Base-by-base conservation (phyloP, 2,113 vertebrate species). In the Pedetes capensis region DNA sequence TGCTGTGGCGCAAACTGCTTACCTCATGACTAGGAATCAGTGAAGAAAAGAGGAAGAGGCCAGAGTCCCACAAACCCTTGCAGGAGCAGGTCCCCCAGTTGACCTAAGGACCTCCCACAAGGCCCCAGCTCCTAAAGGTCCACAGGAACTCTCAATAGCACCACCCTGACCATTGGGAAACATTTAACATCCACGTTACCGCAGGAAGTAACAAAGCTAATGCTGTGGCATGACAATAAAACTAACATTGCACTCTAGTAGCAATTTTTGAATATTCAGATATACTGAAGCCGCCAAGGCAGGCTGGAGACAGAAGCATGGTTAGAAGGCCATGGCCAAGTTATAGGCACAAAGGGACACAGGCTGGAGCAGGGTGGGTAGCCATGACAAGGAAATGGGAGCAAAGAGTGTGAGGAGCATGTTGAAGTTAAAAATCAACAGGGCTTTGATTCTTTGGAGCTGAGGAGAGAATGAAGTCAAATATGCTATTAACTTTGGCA, bases 391-490 rank as follows among this genome's bases (percentile, higher is more conserved):
- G 37, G 17, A 61, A 49, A 66, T n/a, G 55, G 59, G 22, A 68
- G 23, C 25, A 55, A 47, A 5, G 64, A 74, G 75, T 29, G 22
- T 59, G 61, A 66, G 71, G 17, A 57, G 6, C 39, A 37, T 29
- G 12, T 53, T 37, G 78, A 86, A 75, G 47, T 23, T 59, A 59
- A 89, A 74, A 92, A 78, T 59, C 92, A 92, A 74, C 68, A 69
- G 39, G 51, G 42, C 79, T 93, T 94, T 86, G 93, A 84, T 81
- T 85, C 74, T 95, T 85, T 14, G 17, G 84, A 87, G 78, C 63
- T 55, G 61, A 96, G 83, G 85, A 95, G 11, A 89, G 66, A 93
- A 69, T 86, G 49, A 80, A 96, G 81, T 92, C 84, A 90, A 96
- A 95, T 93, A 80, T 3, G 68, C 84, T 91, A 78, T 93, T 92